Conservation (phyloP, 2,888 invertebrate species). For the Morpho helenor region DNA sequence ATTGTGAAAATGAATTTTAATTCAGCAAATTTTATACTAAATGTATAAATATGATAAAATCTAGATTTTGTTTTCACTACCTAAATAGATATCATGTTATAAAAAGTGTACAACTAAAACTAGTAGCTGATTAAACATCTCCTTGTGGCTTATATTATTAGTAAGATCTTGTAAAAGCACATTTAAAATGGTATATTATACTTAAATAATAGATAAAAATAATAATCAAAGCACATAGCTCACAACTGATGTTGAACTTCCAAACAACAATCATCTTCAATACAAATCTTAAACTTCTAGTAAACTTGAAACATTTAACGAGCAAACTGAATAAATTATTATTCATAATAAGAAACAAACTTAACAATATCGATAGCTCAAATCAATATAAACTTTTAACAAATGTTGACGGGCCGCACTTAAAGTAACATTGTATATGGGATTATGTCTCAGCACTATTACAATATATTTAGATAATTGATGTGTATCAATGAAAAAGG, state of each 20-base stretch:
- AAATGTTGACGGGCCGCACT: constrained; percentile 67
- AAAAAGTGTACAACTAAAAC: constrained; percentile 80
- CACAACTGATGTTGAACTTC: constrained; percentile 70
- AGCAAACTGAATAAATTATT: constrained; percentile 80
- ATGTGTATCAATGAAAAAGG: constrained; percentile 65
- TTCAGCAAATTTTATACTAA: constrained; percentile 80
- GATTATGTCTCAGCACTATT: constrained; percentile 51
- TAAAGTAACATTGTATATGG: constrained; percentile 48
- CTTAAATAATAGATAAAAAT: constrained; percentile 77
- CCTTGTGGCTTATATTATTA: constrained; percentile 77
- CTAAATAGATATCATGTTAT: constrained; percentile 79
- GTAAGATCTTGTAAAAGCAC: constrained; percentile 79
- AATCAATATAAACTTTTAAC: constrained; percentile 76
- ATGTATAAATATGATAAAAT: constrained; percentile 79
- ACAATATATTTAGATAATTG: constrained; percentile 49
- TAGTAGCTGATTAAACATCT: constrained; percentile 79
- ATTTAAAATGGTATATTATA: constrained; percentile 74
- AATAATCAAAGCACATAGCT: constrained; percentile 74
- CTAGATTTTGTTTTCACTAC: constrained; percentile 78
- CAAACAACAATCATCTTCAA: constrained; percentile 74
- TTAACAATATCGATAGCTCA: constrained; percentile 79
- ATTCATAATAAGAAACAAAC: constrained; percentile 77
- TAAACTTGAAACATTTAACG: constrained; percentile 79
- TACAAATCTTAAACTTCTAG: constrained; percentile 75
- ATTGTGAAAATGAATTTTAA: constrained; percentile 79